phyloP scores from a whole-genome alignment of 1,140 invertebrate genomes.

The Drosophila malerkotliana region DNA sequence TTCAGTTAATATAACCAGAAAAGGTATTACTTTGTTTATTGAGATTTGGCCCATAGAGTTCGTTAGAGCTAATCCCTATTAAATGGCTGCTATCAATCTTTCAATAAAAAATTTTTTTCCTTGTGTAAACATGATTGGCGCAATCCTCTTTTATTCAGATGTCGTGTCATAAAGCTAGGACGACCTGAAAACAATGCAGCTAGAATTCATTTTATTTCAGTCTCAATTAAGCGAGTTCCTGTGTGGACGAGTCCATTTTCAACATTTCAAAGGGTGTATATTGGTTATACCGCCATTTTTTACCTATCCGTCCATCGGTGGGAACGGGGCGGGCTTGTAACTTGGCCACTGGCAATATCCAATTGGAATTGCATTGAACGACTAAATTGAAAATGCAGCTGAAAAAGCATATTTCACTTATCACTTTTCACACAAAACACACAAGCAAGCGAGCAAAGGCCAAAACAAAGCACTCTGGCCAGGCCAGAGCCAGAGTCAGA shows the following conservation, averaged over 20 bases:
- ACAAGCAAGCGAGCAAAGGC: constrained; percentile 29
- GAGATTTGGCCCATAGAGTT: too few species aligned
- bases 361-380: constrained; percentile 79
- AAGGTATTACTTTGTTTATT: too few species aligned
- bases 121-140: constrained; percentile 16
- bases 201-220: constrained; percentile 50
- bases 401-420: constrained; percentile 81
- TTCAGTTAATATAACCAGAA: not conserved
- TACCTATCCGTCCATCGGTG: constrained; percentile 1
- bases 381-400: constrained; percentile 77
- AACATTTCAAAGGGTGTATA: constrained; percentile 19
- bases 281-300: constrained; percentile 9
- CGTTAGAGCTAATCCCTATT: not conserved
- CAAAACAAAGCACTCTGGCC: constrained; percentile 49
- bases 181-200: constrained; percentile 25
- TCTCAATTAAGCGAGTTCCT: constrained; percentile 44
- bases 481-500: not conserved
- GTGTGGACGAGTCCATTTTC: constrained; percentile 33
- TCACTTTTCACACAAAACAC: constrained; percentile 78
- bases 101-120: not conserved
- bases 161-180: constrained; percentile 37
- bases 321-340: constrained; percentile 21
- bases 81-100: not conserved
- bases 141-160: constrained; percentile 19
- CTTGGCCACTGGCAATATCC: constrained; percentile 66